Evolutionary conservation across 2,113 vertebrate genomes (phyloP).

Genomic region (Macroglossus sobrinus): DNA sequence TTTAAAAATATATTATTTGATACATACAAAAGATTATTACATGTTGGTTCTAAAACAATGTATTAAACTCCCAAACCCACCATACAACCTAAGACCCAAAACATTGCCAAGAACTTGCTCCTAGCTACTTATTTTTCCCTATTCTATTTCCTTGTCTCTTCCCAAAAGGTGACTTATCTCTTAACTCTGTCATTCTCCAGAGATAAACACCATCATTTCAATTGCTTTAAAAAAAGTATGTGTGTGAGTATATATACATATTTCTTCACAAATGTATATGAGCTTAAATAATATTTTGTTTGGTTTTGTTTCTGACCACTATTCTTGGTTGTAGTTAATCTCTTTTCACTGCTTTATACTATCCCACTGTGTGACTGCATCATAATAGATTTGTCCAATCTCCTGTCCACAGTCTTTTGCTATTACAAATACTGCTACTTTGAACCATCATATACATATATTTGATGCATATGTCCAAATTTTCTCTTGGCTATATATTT

Average conservation of each 20-base stretch:
- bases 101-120: background rate
- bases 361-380: background rate
- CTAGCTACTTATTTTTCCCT: background rate
- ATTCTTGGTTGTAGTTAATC: background rate
- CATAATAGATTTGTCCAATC: background rate
- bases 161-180: background rate
- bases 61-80: background rate
- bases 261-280: background rate
- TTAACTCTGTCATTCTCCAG: background rate
- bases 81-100: background rate
- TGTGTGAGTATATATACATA: background rate
- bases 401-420: background rate
- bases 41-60: background rate
- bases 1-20: background rate
- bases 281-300: background rate
- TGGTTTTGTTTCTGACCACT: background rate
- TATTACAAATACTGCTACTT: background rate
- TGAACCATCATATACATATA: background rate
- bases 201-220: background rate
- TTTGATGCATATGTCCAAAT: background rate
- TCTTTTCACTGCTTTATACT: background rate
- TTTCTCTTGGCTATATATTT: background rate
- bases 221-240: background rate
- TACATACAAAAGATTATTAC: background rate
- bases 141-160: background rate